phyloP scores from a whole-genome alignment of 2,888 invertebrate genomes.

The Aphidoletes aphidimyza region DNA sequence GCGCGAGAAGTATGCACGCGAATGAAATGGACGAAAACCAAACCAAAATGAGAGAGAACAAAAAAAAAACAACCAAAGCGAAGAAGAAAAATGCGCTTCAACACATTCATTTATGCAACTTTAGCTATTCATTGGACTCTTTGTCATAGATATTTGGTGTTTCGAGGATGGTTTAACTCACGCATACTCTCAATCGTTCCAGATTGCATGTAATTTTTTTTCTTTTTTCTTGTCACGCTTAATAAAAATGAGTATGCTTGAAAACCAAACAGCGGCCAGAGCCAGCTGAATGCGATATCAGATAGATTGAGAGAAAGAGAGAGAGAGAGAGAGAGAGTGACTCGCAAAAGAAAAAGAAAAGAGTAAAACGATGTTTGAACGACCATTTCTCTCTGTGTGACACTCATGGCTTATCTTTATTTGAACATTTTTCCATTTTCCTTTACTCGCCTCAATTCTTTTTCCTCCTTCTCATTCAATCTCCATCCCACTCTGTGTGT shows the following conservation, averaged over 20 bases:
- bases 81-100: slow-evolving; percentile 30
- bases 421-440: slow-evolving; percentile 53
- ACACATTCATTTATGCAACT: slow-evolving; percentile 53
- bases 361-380: slow-evolving; percentile 53
- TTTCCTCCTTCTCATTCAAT: neutral
- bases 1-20: neutral
- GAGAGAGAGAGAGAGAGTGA: neutral
- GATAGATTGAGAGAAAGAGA: neutral
- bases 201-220: slow-evolving; percentile 50
- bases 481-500: no score
- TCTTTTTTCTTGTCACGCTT: slow-evolving; percentile 52
- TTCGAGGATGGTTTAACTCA: slow-evolving; percentile 52
- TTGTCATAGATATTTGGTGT: slow-evolving; percentile 54
- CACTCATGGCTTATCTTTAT: slow-evolving; percentile 54
- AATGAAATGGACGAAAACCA: neutral
- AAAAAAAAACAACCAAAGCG: neutral
- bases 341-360: slow-evolving; percentile 32
- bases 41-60: neutral
- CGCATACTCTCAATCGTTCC: slow-evolving; percentile 53
- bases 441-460: neutral
- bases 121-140: slow-evolving; percentile 32
- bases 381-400: slow-evolving; percentile 53
- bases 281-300: neutral
- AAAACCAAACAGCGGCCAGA: slow-evolving; percentile 18
- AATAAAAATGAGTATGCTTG: slow-evolving; percentile 53